Conservation (phyloP, 2,888 invertebrate species). For the Crocallis elinguaria region DNA sequence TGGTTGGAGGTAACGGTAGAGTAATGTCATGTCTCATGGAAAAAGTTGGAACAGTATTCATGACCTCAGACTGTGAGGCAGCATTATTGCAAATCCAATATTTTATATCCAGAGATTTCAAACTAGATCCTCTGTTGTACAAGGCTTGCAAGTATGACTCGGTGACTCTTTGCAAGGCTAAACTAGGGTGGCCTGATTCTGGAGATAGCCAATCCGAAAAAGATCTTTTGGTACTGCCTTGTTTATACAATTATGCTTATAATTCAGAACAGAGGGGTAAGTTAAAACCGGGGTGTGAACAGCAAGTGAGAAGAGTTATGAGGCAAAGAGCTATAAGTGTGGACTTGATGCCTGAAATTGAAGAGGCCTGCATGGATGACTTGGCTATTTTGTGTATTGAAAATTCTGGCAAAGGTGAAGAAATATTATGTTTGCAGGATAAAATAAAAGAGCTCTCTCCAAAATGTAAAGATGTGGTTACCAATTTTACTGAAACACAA, state of each 20-base stretch:
- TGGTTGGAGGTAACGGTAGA: conserved; percentile 90
- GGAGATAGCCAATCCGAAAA: conserved; percentile 89
- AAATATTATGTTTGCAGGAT: conserved; percentile 96
- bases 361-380: conserved; percentile 94
- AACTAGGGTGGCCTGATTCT: conserved; percentile 89
- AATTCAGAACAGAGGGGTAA: conserved; percentile 77
- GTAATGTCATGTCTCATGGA: conserved; percentile 98
- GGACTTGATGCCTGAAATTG: conserved; percentile 97
- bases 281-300: conserved; percentile 86
- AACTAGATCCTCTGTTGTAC: conserved; percentile 95
- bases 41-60: conserved; percentile 92
- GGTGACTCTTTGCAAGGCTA: conserved; percentile 91
- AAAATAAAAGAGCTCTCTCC: conserved; percentile 88
- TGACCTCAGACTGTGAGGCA: conserved; percentile 95
- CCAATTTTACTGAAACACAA: conserved; percentile 95
- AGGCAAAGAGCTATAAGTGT: conserved; percentile 96
- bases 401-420: conserved; percentile 94
- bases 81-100: conserved; percentile 98
- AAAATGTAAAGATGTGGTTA: conserved; percentile 91
- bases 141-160: conserved; percentile 95
- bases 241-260: conserved; percentile 92
- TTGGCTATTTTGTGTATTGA: conserved; percentile 93
- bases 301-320: conserved; percentile 96
- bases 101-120: conserved; percentile 97
- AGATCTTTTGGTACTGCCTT: conserved; percentile 94